phyloP scores from a whole-genome alignment of 2,888 invertebrate species.

The Cabera pusaria region DNA sequence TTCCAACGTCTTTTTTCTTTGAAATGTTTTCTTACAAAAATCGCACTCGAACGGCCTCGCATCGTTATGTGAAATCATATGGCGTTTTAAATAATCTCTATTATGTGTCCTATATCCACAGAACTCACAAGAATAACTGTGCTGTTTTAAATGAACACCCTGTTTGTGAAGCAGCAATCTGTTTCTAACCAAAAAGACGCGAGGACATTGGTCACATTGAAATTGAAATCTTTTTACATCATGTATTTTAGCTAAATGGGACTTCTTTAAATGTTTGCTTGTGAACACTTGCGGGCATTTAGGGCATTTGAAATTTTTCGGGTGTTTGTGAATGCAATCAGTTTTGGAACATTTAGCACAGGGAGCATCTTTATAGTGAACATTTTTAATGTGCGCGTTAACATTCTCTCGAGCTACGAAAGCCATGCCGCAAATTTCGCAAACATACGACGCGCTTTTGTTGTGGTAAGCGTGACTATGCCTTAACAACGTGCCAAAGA shows the following conservation, averaged over 20 bases:
- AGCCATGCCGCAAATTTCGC: conserved; percentile 62
- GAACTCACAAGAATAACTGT: conserved; percentile 54
- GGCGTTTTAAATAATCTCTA: conserved; percentile 73
- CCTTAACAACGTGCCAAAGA: conserved; percentile 50
- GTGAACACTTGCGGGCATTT: conserved; percentile 57
- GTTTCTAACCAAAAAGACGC: conserved; percentile 53
- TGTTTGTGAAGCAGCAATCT: conserved; percentile 54
- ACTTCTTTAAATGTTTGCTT: conserved; percentile 55
- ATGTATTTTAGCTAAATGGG: conserved; percentile 61
- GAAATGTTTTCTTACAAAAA: conserved; percentile 82
- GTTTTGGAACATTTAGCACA: conserved; percentile 40
- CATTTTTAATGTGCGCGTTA: conserved; percentile 50
- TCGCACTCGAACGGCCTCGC: conserved; percentile 81
- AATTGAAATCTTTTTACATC: conserved; percentile 58
- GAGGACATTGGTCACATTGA: conserved; percentile 57
- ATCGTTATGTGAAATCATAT: conserved; percentile 81
- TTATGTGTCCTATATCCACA: conserved; percentile 67
- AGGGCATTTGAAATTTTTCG: conserved; percentile 45
- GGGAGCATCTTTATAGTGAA: conserved; percentile 40
- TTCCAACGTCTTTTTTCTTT: conserved; percentile 80
- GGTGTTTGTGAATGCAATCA: conserved; percentile 6
- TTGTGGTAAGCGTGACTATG: conserved; percentile 54
- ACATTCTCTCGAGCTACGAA: conserved; percentile 56
- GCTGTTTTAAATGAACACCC: conserved; percentile 62
- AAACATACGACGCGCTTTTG: conserved; percentile 44